Percentiles rank a stretch among this genome's conserved stretches.
These are phyloP conservation scores for Mylabris sibirica DNA, from an alignment of 2,888 invertebrate genomes.

Conservation along the genomic window DNA sequence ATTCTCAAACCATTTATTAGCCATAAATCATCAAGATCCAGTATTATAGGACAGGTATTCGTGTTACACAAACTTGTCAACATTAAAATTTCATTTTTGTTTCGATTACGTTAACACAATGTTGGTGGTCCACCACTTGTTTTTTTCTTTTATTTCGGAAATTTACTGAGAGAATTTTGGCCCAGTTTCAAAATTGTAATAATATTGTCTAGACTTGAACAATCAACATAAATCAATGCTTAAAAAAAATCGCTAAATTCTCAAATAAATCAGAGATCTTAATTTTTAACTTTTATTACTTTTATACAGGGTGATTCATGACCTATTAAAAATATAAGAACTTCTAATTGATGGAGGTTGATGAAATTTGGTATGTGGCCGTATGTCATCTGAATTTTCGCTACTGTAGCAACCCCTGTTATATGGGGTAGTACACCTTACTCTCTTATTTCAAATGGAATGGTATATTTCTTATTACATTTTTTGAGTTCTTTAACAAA, in stretches of 20 bases:
- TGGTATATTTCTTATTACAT: too few species aligned
- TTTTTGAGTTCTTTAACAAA: too few species aligned
- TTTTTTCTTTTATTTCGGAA: background rate
- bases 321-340: too few species aligned
- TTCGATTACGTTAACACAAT: background rate
- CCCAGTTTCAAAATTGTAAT: background rate
- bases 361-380: too few species aligned
- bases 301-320: too few species aligned
- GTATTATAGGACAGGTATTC: background rate
- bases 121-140: background rate
- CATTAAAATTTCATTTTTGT: constrained; percentile 1
- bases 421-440: too few species aligned
- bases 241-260: background rate
- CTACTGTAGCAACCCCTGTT: too few species aligned
- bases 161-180: background rate
- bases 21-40: background rate
- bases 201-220: background rate
- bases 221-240: background rate
- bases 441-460: too few species aligned
- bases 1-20: background rate
- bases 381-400: too few species aligned
- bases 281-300: too few species aligned
- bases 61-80: background rate
- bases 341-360: too few species aligned
- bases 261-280: background rate